These are phyloP conservation scores for Deroplatys truncata DNA, from an alignment of 2,888 invertebrate genomes.

Conservation along the genomic window DNA sequence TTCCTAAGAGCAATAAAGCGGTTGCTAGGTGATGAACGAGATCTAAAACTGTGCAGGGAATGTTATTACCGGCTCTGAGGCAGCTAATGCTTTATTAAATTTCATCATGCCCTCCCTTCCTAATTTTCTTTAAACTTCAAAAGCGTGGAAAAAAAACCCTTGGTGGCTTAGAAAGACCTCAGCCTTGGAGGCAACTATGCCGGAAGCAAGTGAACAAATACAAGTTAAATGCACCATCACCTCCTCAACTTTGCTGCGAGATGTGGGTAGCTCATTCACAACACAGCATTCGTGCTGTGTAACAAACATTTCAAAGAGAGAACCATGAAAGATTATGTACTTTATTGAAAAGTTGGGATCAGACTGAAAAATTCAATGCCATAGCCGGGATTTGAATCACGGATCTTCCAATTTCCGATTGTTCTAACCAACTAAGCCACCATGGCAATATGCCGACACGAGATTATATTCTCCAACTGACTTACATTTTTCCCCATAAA, in stretches of 20 bases:
- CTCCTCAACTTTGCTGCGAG: background rate
- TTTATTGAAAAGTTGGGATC: no score
- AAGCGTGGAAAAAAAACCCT: background rate
- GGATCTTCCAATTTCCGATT: no score
- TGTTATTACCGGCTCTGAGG: background rate
- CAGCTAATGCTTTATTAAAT: background rate
- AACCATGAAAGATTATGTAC: no score
- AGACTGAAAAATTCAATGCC: no score
- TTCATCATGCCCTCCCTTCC: background rate
- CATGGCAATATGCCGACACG: no score
- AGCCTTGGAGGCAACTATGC: background rate
- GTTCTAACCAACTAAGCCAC: no score
- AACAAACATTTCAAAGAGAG: no score
- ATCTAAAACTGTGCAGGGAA: background rate
- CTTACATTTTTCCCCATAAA: no score
- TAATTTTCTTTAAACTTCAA: background rate
- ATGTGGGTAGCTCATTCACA: no score
- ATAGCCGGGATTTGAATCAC: no score
- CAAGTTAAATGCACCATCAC: background rate
- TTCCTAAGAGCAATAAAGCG: background rate
- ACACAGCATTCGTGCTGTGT: no score
- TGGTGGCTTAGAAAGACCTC: background rate
- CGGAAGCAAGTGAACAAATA: background rate
- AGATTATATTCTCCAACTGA: no score
- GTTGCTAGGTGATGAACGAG: background rate